Evolutionary conservation across 2,113 vertebrate species (phyloP), one percentile per base, ranked within the genome.

Genomic region (Desmodus rotundus): DNA sequence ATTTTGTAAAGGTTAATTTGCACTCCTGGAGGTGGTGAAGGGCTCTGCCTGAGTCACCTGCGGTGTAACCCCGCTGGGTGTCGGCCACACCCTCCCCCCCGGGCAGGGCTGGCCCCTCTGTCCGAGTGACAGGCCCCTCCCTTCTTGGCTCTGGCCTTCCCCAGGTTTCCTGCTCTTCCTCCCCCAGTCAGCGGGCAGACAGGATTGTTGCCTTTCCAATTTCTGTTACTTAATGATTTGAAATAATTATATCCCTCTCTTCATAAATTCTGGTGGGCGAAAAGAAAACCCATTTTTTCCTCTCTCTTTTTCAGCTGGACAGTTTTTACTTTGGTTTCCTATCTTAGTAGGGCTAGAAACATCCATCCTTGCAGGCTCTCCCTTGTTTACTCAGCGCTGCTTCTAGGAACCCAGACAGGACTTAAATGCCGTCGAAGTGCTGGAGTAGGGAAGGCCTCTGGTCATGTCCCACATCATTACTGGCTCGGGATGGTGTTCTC

Each of bases 1-100:
- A 45, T 97, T 97, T 92, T 93, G 67, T 93, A 96, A 97, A 97
- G 84, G 96, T 97, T 98, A 96, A 97, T 98, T 98, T 77, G 0
- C 16, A 73, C 65, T 17, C 61, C 58, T 74, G 72, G 20, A 4
- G 81, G 84, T 98, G 92, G 95, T 89, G 93, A 93, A 81, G 20
- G 0, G 0, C 54, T 97, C 92, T 92, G 45, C 2, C 11, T 73
- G 33, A 11, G 65, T 93, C 89, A 50, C n/a, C 41, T 96, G 70
- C 61, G 56, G 95, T 97, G 78, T 88, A 94, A 50, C 41, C 63
- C 33, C 13, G 9, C 4, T 1, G 0, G 0, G 22, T 61, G 87
- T 61, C 77, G 20, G 28, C 78, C 76, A 86, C 45, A 14, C 38
- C 50, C 38, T 38, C 52, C 50, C 54, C 26, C 33, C 54, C 52